Evolutionary conservation across 2,797 vertebrate species (phyloP).

Genomic region (Nannoperca australis): DNA sequence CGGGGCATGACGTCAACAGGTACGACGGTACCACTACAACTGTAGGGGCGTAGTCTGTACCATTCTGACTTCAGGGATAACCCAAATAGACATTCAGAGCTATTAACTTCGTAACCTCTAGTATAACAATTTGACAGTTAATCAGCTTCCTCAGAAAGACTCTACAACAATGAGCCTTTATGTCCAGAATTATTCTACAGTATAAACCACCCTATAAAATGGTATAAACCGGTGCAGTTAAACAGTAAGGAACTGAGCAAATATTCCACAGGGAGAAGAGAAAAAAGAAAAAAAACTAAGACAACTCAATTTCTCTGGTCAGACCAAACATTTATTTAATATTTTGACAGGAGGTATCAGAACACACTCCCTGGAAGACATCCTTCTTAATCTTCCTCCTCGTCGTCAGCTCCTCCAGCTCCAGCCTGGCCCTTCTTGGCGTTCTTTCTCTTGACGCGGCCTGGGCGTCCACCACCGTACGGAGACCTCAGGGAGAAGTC

Average conservation of each 20-base stretch:
- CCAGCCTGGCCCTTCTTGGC: conserved; percentile 95
- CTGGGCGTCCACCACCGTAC: conserved; percentile 92
- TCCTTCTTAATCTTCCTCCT: conserved; percentile 92
- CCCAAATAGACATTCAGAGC: fast-evolving
- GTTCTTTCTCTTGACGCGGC: conserved; percentile 95
- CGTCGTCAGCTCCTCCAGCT: conserved; percentile 90
- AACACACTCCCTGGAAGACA: conserved; percentile 12
- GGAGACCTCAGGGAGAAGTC: conserved; percentile 96
- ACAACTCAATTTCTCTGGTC: conserved; percentile 42
- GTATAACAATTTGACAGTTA: not conserved
- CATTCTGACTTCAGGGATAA: not conserved
- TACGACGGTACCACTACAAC: fast-evolving
- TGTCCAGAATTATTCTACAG: fast-evolving
- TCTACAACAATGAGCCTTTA: fast-evolving
- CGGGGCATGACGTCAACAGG: fast-evolving
- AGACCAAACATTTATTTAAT: conserved; percentile 78
- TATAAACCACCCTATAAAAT: not conserved
- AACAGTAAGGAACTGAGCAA: too few relatives aligned
- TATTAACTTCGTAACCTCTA: not conserved
- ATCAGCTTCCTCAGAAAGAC: not conserved
- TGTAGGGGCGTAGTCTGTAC: not conserved
- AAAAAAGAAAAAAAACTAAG: fast-evolving
- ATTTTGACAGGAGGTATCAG: conserved; percentile 50
- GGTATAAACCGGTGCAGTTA: too few relatives aligned
- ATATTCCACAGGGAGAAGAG: too few relatives aligned